Evolutionary conservation across 2,113 vertebrate species (phyloP).

Genomic region (Myotis davidii): DNA sequence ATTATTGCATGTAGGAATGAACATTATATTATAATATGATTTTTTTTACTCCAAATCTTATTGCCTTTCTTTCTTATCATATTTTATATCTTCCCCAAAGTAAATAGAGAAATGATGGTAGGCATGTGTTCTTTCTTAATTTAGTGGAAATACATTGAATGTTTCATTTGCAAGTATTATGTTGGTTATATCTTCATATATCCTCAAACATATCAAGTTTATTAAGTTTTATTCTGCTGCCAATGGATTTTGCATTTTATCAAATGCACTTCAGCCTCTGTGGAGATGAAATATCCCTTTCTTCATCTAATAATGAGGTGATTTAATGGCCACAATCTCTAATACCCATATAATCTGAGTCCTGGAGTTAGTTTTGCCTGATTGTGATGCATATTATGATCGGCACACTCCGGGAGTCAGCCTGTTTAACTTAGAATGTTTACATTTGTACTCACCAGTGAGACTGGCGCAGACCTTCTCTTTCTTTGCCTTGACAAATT

Average conservation of each 20-base stretch:
- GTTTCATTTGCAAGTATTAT: not conserved
- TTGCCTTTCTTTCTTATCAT: not conserved
- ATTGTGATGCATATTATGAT: not conserved
- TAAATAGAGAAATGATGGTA: not conserved
- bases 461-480: not conserved
- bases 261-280: not conserved
- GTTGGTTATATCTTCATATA: not conserved
- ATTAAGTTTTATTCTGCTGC: not conserved
- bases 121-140: not conserved
- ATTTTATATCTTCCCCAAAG: not conserved
- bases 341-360: not conserved
- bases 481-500: not conserved
- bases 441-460: not conserved
- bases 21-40: not conserved
- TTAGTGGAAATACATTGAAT: not conserved
- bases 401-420: not conserved
- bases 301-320: not conserved
- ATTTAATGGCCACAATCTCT: not conserved
- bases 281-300: not conserved
- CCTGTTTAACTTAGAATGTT: slow-evolving; percentile 9
- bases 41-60: slow-evolving; percentile 33
- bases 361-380: not conserved
- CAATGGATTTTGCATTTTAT: not conserved
- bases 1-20: not conserved
- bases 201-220: not conserved